Conservation (phyloP, 2,888 invertebrate genomes). For the Hyppa rectilinea region DNA sequence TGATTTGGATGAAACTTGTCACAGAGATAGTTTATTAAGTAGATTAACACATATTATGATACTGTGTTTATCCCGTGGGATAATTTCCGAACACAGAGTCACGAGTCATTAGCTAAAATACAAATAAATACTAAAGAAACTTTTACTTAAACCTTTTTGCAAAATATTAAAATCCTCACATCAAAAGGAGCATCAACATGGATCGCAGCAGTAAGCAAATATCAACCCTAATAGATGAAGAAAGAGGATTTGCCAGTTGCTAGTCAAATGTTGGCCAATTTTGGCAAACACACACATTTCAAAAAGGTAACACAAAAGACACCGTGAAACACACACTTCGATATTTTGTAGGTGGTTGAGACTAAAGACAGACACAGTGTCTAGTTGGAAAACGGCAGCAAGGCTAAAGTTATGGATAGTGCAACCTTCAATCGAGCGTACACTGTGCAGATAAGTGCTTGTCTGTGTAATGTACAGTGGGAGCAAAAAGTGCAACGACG, state of each 20-base stretch:
- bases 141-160: neutral
- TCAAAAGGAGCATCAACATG: constrained; percentile 34
- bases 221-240: constrained; percentile 57
- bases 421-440: constrained; percentile 83
- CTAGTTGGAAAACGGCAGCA: constrained; percentile 72
- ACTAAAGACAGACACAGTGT: constrained; percentile 49
- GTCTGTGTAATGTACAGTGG: constrained; percentile 71
- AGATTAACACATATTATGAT: no score
- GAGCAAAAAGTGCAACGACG: constrained; percentile 62
- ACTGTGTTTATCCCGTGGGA: no score
- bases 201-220: constrained; percentile 51
- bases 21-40: no score
- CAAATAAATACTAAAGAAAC: neutral
- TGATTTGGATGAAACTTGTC: no score
- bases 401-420: constrained; percentile 78
- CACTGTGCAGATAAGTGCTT: constrained; percentile 78
- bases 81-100: no score
- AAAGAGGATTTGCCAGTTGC: constrained; percentile 63
- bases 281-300: constrained; percentile 62
- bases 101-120: no score
- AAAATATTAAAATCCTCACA: constrained; percentile 19
- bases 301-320: constrained; percentile 49
- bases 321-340: constrained; percentile 40
- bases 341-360: neutral
- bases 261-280: constrained; percentile 69